Evolutionary conservation across 1,140 invertebrate genomes (phyloP), one percentile per base, ranked within the genome.

Genomic region (Venturia canescens): DNA sequence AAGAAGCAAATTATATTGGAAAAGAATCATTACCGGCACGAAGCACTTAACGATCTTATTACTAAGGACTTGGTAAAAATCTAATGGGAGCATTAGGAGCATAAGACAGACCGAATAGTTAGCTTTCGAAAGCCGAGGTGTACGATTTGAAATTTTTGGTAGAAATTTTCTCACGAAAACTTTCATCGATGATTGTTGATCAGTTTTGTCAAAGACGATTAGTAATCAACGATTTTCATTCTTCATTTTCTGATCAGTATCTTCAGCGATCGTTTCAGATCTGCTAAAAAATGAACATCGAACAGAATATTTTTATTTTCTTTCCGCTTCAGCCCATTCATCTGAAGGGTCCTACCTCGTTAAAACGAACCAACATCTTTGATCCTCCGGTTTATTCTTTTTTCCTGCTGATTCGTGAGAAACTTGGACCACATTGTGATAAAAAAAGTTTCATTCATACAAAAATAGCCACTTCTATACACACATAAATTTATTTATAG

Each of bases 11-110:
- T 34, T 7, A 1, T 63, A 31, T 76, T 27, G 50, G 74, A 76
- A 76, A 76, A 29, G 27, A 50, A 76, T 63, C 53, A 29, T 63
- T n/a, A 9, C 38, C 38, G 38, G 72, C n/a, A 75, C 48, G 48
- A 31, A 34, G 50, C 48, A 57, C 71, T 57, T 18, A 75, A 75
- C 44, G 44, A 57, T 18, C 71, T 53, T 57, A 75, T 57, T 57
- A 48, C 70, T 48, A 57, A 50, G 70, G 38, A 26, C 50, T 75
- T 75, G 48, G 48, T 57, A 31, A 57, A 57, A 57, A 31, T 53
- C 15, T 3, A 72, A 50, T 3, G n/a, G 1, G 21, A 23, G 34
- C 4, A 31, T n/a, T 21, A 31, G 9, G 38, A 21, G 70, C 9
- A 50, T 18, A 57, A n/a, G 53, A 23, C 6, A 23, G 53, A 57